phyloP scores from a whole-genome alignment of 2,888 invertebrate species.

The Ormyrus rosae region DNA sequence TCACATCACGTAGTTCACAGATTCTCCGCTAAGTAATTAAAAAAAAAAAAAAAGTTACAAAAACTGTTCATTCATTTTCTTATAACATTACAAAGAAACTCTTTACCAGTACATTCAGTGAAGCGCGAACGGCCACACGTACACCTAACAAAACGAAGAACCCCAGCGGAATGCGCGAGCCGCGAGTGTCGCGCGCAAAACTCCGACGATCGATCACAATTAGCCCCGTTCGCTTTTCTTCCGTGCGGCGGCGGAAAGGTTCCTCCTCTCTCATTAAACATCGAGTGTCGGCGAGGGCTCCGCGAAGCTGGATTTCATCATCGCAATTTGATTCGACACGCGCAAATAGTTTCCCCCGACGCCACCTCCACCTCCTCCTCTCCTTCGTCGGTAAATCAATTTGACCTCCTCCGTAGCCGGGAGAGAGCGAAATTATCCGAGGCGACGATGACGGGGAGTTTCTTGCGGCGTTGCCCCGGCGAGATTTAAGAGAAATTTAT shows the following conservation, averaged over 20 bases:
- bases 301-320: too few relatives aligned
- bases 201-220: conserved; percentile 2
- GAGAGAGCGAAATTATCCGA: too few relatives aligned
- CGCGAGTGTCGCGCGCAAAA: not conserved
- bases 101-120: not conserved
- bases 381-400: not conserved
- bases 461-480: too few relatives aligned
- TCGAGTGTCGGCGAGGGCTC: too few relatives aligned
- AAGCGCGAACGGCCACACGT: not conserved
- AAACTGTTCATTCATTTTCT: too few relatives aligned
- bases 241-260: not conserved
- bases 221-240: not conserved
- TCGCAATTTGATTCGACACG: too few relatives aligned
- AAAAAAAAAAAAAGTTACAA: too few relatives aligned
- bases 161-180: not conserved
- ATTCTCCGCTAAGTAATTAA: too few relatives aligned
- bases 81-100: not conserved
- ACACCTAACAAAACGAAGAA: not conserved
- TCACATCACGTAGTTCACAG: too few relatives aligned
- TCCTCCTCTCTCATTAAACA: too few relatives aligned
- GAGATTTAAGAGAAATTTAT: not conserved
- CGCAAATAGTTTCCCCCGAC: not conserved
- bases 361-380: not conserved
- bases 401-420: too few relatives aligned
- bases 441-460: too few relatives aligned